Evolutionary conservation across 1,140 invertebrate species (phyloP), one percentile per base, ranked within the genome.

Genomic region (Listronotus oregonensis): DNA sequence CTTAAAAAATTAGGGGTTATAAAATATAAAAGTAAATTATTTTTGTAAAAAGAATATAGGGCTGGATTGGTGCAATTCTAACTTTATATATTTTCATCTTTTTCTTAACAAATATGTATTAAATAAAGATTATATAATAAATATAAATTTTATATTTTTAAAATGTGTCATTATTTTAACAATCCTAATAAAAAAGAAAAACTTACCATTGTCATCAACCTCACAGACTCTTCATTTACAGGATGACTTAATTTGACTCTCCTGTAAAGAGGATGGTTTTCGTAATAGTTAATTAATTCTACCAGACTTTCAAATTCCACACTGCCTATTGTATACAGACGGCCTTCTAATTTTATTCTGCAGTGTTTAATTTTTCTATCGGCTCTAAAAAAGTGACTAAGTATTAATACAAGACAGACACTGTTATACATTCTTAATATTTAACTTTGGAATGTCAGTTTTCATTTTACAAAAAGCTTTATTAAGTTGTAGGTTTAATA

Each of bases 361-460:
- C 96, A 98, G 77, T 98, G 96, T 76, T 97, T 98, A 57, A 98
- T 96, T 80, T 94, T 92, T 17, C 90, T 91, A 73, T 96, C 93
- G 18, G 92, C 93, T 74, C 94, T 95, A 75, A 62, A 82, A 79
- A 50, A 5, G 21, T 27, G 21, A 27, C 1, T 27, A 27, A 5
- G 21, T 5, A 27, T 27, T 27, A 27, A 27, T 27, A 27, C 21
- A 27, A 27, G 21, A 27, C 5, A 27, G 1, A 27, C n/a, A n/a
- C n/a, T n/a, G n/a, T n/a, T n/a, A n/a, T n/a, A n/a, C n/a, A n/a
- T n/a, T n/a, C n/a, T n/a, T n/a, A n/a, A n/a, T n/a, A n/a, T n/a
- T n/a, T n/a, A n/a, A n/a, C n/a, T n/a, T n/a, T n/a, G n/a, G n/a
- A n/a, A n/a, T n/a, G n/a, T n/a, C n/a, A n/a, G n/a, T n/a, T n/a